phyloP scores from a whole-genome alignment of 2,888 invertebrate genomes.

The Agrotis ipsilon region DNA sequence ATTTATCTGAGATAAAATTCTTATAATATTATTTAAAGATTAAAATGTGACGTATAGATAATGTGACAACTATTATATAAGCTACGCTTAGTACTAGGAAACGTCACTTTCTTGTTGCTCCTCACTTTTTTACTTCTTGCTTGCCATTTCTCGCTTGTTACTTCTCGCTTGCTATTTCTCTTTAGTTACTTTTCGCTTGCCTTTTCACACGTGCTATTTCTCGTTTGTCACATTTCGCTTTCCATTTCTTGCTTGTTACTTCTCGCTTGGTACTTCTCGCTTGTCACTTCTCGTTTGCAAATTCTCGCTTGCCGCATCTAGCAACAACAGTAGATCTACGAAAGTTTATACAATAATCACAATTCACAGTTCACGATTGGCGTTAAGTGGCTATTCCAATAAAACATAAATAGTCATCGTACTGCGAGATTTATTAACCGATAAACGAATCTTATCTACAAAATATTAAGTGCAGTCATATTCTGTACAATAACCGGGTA shows the following conservation, averaged over 20 bases:
- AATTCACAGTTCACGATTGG: slow-evolving; percentile 74
- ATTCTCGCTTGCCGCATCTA: slow-evolving; percentile 61
- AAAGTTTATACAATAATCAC: slow-evolving; percentile 71
- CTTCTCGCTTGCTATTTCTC: no score
- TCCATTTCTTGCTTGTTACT: no score
- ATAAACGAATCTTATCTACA: slow-evolving; percentile 63
- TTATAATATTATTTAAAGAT: slow-evolving; percentile 5
- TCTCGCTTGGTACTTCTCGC: no score
- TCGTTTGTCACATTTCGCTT: no score
- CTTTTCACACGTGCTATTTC: no score
- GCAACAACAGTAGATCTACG: slow-evolving; percentile 46
- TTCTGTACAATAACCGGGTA: slow-evolving; percentile 31
- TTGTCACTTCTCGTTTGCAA: no score
- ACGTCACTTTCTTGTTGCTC: not conserved
- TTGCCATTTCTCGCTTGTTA: no score
- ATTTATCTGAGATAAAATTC: not conserved
- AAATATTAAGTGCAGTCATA: slow-evolving; percentile 49
- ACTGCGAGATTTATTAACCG: slow-evolving; percentile 64
- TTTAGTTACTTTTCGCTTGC: no score
- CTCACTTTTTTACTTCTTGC: no score
- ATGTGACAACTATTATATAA: not conserved
- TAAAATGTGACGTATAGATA: slow-evolving; percentile 1
- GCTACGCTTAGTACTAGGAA: slow-evolving; percentile 3
- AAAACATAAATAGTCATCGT: slow-evolving; percentile 70
- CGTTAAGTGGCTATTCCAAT: slow-evolving; percentile 76